These are phyloP conservation scores for Axea sp. DNA, from an alignment of 2,888 invertebrate genomes.

Conservation along the genomic window DNA sequence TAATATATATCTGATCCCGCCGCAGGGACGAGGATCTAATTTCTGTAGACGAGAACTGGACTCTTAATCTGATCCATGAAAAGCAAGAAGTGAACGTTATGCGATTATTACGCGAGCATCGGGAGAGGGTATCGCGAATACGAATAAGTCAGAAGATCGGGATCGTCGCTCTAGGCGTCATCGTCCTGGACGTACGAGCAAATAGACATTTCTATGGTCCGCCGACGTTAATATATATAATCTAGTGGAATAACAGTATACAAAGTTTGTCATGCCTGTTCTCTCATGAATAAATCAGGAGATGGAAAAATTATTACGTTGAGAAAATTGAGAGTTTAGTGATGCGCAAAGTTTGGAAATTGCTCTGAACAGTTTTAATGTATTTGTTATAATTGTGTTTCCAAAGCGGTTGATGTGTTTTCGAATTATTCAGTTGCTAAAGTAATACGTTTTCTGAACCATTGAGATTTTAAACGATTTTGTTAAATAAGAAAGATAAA, in stretches of 20 bases:
- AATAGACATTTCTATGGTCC: constrained; percentile 44
- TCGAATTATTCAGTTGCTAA: not conserved
- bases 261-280: constrained; percentile 21
- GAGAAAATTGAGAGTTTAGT: constrained; percentile 30
- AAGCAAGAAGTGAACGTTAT: constrained; percentile 67
- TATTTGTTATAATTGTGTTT: constrained; percentile 14
- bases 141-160: constrained; percentile 68
- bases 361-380: constrained; percentile 14
- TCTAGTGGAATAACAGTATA: constrained; percentile 32
- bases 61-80: constrained; percentile 72
- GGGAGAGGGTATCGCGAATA: constrained; percentile 36
- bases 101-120: constrained; percentile 67
- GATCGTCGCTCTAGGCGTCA: constrained; percentile 66
- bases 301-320: constrained; percentile 30
- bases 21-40: constrained; percentile 67
- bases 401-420: not conserved
- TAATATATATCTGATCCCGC: constrained; percentile 57
- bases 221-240: constrained; percentile 34
- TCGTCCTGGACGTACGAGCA: constrained; percentile 15
- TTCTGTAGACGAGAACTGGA: constrained; percentile 62
- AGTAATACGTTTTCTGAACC: no score
- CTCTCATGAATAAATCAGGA: constrained; percentile 20
- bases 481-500: no score
- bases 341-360: constrained; percentile 30
- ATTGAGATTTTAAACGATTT: not conserved